phyloP scores from a whole-genome alignment of 2,113 vertebrate genomes.

The Crotalus horridus region DNA sequence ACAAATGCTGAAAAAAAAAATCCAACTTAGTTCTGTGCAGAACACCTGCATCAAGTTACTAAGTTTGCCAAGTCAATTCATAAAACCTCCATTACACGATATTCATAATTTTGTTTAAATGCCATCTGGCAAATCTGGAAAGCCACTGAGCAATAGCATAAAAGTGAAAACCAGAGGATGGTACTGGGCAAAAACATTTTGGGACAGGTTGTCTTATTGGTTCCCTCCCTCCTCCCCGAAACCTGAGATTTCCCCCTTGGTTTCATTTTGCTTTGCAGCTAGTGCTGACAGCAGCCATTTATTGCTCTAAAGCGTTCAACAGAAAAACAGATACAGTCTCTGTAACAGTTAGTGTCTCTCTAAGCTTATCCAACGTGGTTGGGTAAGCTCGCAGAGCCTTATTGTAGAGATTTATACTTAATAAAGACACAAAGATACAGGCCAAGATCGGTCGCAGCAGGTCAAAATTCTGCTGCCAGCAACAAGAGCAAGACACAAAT shows the following conservation, averaged over 20 bases:
- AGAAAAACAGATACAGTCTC: slow-evolving; percentile 72
- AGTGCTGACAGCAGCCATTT: slow-evolving; percentile 95
- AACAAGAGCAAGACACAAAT: slow-evolving; percentile 77
- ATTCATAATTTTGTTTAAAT: not conserved
- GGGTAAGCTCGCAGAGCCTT: slow-evolving; percentile 93
- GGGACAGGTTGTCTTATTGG: not conserved
- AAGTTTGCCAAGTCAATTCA: not conserved
- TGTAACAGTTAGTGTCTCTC: slow-evolving; percentile 83
- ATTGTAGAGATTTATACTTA: slow-evolving; percentile 69
- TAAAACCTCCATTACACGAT: not conserved
- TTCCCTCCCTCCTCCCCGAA: slow-evolving; percentile 79
- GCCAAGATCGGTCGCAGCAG: slow-evolving; percentile 81
- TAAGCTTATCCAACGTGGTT: slow-evolving; percentile 91
- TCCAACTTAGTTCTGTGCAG: not conserved
- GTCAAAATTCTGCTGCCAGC: slow-evolving; percentile 77
- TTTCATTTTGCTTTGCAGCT: slow-evolving; percentile 90
- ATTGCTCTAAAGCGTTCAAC: slow-evolving; percentile 80
- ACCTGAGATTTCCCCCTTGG: slow-evolving; percentile 88
- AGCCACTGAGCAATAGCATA: not conserved
- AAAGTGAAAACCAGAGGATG: not conserved
- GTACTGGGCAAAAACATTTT: not conserved
- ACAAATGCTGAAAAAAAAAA: not conserved
- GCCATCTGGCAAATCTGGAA: not conserved
- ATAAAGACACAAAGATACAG: slow-evolving; percentile 95
- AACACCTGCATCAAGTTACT: not conserved